Percentiles rank a stretch among this genome's conserved stretches.
Evolutionary conservation across 2,888 invertebrate genomes (phyloP).

Genomic region (Coelogynopora nodosa): DNA sequence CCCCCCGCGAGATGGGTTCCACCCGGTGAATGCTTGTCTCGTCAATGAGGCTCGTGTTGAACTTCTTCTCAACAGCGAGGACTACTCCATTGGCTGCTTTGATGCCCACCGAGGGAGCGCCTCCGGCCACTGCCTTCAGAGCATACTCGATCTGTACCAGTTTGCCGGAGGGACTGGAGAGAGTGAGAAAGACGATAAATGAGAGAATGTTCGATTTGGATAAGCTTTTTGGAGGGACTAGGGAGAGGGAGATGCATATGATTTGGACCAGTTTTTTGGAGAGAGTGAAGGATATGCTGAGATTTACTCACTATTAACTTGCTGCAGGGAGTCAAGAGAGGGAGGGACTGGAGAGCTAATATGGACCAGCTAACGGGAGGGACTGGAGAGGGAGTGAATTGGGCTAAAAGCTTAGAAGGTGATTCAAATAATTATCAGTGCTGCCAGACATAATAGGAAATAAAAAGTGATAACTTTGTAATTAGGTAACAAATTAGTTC

Average conservation of each 20-base stretch:
- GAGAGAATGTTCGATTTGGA: background rate
- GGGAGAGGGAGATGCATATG: background rate
- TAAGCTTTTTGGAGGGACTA: background rate
- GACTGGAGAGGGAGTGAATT: too few species aligned
- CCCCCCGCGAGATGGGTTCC: constrained; percentile 87
- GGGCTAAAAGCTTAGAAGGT: too few species aligned
- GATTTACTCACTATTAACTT: too few species aligned
- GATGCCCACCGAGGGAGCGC: constrained; percentile 96
- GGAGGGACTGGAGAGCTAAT: too few species aligned
- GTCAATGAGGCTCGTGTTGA: constrained; percentile 90
- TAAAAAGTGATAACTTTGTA: too few species aligned
- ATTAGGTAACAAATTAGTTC: too few species aligned
- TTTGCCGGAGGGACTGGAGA: constrained; percentile 89
- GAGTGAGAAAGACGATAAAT: constrained; percentile 28
- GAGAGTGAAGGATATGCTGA: too few species aligned
- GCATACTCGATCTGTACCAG: constrained; percentile 99
- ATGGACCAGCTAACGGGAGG: too few species aligned
- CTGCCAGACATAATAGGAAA: too few species aligned
- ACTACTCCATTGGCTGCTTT: constrained; percentile 98
- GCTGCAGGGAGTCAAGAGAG: too few species aligned
- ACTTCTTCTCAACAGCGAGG: constrained; percentile 95
- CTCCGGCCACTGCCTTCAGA: constrained; percentile 92
- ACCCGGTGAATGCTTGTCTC: constrained; percentile 94
- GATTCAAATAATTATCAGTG: too few species aligned
- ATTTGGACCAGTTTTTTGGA: too few species aligned